A percentile compares a stretch with the other conserved stretches of the same genome.
Evolutionary conservation across 2,113 vertebrate genomes (phyloP).

Genomic region (Sinocyclocheilus anshuiensis): DNA sequence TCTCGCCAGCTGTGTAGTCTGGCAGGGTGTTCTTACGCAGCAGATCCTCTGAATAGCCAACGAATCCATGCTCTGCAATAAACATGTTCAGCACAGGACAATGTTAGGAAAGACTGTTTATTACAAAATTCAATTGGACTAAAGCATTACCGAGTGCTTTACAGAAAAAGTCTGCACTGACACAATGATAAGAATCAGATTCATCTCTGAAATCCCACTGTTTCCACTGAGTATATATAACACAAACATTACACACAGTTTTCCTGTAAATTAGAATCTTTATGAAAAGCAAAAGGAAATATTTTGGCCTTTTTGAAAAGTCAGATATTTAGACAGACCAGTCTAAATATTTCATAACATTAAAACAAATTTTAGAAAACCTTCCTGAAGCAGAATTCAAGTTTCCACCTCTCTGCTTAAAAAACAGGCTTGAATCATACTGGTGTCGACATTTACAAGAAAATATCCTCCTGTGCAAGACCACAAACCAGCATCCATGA

Average conservation of each 20-base stretch:
- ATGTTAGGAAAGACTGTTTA: slow-evolving; percentile 36
- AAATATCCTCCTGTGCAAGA: background rate
- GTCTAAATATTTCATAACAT: slow-evolving; percentile 8
- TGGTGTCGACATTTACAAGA: background rate
- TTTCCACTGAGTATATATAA: background rate
- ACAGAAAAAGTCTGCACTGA: slow-evolving; percentile 17
- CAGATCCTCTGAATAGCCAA: slow-evolving; percentile 85
- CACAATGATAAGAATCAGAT: slow-evolving; percentile 26
- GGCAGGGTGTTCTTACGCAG: slow-evolving; percentile 85
- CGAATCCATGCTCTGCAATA: slow-evolving; percentile 84
- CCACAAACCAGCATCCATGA: background rate
- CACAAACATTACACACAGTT: background rate
- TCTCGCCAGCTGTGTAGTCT: slow-evolving; percentile 88
- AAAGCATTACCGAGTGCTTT: slow-evolving; percentile 6
- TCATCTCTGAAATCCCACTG: background rate
- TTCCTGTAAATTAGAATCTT: slow-evolving; percentile 4
- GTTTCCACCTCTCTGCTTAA: background rate
- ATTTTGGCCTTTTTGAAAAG: slow-evolving; percentile 5
- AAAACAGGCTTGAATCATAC: background rate
- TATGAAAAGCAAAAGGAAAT: background rate
- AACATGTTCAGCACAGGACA: slow-evolving; percentile 29
- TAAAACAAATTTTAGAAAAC: background rate
- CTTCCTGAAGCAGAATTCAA: background rate
- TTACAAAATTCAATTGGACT: background rate
- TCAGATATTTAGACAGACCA: background rate